These are phyloP conservation scores for Steromphala cineraria DNA, from an alignment of 2,888 invertebrate genomes.

Conservation along the genomic window DNA sequence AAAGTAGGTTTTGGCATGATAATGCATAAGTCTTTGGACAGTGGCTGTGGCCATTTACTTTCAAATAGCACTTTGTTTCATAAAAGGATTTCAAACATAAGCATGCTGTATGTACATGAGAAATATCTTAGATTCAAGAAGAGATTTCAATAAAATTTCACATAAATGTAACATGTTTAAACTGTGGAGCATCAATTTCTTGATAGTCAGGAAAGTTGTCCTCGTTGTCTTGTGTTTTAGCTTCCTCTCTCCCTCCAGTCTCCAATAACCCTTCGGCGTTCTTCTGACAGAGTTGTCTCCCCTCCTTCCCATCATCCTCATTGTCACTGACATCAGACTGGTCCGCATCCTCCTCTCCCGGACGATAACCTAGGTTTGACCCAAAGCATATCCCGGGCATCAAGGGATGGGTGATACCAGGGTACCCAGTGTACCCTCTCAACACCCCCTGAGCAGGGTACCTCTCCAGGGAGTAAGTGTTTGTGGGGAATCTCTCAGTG, in stretches of 20 bases:
- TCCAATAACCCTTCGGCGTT: not conserved
- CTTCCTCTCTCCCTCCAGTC: not conserved
- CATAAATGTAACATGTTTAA: slow-evolving; percentile 10
- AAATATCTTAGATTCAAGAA: not conserved
- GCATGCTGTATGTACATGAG: too few species aligned
- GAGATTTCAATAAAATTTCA: not conserved
- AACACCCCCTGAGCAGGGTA: not conserved
- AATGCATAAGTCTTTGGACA: too few species aligned
- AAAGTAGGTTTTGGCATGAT: too few species aligned
- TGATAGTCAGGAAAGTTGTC: not conserved
- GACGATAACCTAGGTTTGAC: slow-evolving; percentile 4
- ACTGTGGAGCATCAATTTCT: not conserved
- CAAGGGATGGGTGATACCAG: not conserved
- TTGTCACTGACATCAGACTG: slow-evolving; percentile 14
- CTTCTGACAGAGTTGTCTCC: not conserved
- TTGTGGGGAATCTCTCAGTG: not conserved
- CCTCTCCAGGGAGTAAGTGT: not conserved
- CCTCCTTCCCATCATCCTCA: not conserved
- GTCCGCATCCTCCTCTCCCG: slow-evolving; percentile 14
- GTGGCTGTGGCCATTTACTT: too few species aligned
- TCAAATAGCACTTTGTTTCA: too few species aligned
- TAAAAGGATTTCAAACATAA: too few species aligned
- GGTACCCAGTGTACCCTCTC: not conserved
- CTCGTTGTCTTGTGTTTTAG: not conserved
- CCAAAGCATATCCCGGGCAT: not conserved